Evolutionary conservation across 2,888 invertebrate genomes (phyloP), one percentile per base, ranked within the genome.

Genomic region (Andrena hattorfiana): DNA sequence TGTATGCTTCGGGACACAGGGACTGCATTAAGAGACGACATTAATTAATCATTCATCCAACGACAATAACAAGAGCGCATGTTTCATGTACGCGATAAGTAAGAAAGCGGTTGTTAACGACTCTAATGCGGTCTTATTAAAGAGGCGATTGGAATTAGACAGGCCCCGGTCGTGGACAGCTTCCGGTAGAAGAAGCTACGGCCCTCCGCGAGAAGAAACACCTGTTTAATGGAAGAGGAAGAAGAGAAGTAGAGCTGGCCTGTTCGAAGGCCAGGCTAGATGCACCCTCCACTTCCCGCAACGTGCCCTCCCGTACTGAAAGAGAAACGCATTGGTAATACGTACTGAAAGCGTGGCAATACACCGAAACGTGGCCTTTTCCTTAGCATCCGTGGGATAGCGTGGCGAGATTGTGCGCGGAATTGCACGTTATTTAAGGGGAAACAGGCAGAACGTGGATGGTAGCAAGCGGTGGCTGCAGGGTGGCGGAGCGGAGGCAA

Each of bases 291-390:
- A 16, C 64, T 30, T 26, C 32, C 13, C 51, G 49, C 23, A 16
- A 42, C 23, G 42, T 26, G 20, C 8, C 20, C 26, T 60, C 59
- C 60, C 49, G 8, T 16, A 20, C 68, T 72, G 64, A 76, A 83
- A 81, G 59, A 66, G 13, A 59, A 68, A 35, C n/a, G 60, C 67
- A 51, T 68, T 42, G 2, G 49, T 13, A 42, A 73, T 82, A 86
- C 84, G 73, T 86, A 84, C 67, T 67, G 63, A 35, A 78, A 85
- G 85, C 82, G 49, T 69, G 59, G 54, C 66, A 10, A 56, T 62
- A 26, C 26, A 70, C 70, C 68, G 28, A 62, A 30, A 48, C 42
- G 56, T 59, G 56, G n/a, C 30, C 35, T 73, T 83, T 68, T 42
- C 66, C 26, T 72, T 51, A 59, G 60, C 49, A 56, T 70, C 76